phyloP scores from a whole-genome alignment of 2,888 invertebrate genomes.

The Oscheius onirici region DNA sequence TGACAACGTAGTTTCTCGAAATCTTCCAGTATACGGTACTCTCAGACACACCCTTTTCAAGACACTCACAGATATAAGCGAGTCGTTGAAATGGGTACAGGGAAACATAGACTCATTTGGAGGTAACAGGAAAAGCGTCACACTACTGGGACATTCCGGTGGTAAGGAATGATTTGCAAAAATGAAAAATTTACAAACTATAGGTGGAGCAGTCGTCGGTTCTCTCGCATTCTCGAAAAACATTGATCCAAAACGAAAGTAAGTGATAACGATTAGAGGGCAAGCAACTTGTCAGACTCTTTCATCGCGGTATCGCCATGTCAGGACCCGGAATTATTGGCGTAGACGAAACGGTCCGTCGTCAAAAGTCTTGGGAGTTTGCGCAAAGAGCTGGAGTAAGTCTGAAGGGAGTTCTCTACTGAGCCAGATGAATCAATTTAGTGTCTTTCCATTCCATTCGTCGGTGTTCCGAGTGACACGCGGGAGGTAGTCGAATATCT shows the following conservation, averaged over 20 bases:
- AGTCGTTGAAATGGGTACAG: constrained; percentile 25
- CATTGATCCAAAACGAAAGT: constrained; percentile 30
- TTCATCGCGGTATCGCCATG: constrained; percentile 24
- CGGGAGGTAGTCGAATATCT: constrained; percentile 15
- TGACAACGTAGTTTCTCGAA: constrained; percentile 40
- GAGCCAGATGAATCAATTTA: no score
- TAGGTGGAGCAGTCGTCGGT: constrained; percentile 15
- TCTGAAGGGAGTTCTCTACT: background rate
- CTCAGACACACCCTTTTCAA: no score
- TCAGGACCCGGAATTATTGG: background rate
- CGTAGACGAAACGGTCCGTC: background rate
- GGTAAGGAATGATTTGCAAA: no score
- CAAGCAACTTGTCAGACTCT: no score
- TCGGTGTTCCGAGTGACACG: background rate
- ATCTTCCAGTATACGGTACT: constrained; percentile 54
- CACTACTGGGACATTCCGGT: constrained; percentile 30
- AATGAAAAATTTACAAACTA: no score
- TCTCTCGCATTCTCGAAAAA: constrained; percentile 21
- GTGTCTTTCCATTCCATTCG: background rate
- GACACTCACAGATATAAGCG: constrained; percentile 26
- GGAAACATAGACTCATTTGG: constrained; percentile 24
- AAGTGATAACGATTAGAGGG: background rate
- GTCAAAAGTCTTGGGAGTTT: constrained; percentile 28
- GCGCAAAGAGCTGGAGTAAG: constrained; percentile 31
- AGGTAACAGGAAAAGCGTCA: constrained; percentile 25